Conservation (phyloP, 1,140 invertebrate genomes). For the Zaprionus taronus region DNA sequence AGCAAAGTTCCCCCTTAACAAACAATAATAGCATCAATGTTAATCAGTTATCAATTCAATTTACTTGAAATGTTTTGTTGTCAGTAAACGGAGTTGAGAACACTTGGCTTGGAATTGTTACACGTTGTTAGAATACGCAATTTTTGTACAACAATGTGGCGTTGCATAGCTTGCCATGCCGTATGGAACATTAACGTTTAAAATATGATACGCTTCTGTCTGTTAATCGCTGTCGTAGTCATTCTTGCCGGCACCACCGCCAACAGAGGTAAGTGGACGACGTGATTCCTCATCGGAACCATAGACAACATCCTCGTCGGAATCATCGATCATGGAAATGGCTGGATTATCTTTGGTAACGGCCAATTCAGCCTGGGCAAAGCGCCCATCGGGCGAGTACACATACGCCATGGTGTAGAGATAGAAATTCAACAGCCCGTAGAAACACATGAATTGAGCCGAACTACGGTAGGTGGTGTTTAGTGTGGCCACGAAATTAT, state of each 20-base stretch:
- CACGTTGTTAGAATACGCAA: constrained; percentile 44
- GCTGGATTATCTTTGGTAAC: constrained; percentile 98
- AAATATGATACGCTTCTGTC: constrained; percentile 25
- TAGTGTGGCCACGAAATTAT: constrained; percentile 96
- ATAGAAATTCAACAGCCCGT: constrained; percentile 97
- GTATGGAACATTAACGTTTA: constrained; percentile 68
- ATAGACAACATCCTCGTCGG: constrained; percentile 98
- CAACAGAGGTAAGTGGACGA: constrained; percentile 86
- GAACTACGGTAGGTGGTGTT: constrained; percentile 95
- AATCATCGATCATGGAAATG: constrained; percentile 99
- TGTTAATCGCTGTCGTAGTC: constrained; percentile 89
- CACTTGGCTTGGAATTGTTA: constrained; percentile 30
- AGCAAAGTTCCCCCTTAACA: no score
- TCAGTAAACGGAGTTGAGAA: constrained; percentile 31
- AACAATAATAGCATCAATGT: not conserved
- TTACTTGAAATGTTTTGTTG: constrained; percentile 25
- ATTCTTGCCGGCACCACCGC: constrained; percentile 85
- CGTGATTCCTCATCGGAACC: constrained; percentile 95
- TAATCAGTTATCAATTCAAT: constrained; percentile 28
- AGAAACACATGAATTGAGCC: constrained; percentile 97
- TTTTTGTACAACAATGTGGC: constrained; percentile 66
- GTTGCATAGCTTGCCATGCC: constrained; percentile 18
- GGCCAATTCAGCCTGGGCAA: constrained; percentile 92
- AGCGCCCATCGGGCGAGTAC: constrained; percentile 93
- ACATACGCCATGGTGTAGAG: constrained; percentile 97